Percentiles rank a stretch among this genome's conserved stretches.
Evolutionary conservation across 2,113 vertebrate species (phyloP).

Genomic region (Meleagris gallopavo): DNA sequence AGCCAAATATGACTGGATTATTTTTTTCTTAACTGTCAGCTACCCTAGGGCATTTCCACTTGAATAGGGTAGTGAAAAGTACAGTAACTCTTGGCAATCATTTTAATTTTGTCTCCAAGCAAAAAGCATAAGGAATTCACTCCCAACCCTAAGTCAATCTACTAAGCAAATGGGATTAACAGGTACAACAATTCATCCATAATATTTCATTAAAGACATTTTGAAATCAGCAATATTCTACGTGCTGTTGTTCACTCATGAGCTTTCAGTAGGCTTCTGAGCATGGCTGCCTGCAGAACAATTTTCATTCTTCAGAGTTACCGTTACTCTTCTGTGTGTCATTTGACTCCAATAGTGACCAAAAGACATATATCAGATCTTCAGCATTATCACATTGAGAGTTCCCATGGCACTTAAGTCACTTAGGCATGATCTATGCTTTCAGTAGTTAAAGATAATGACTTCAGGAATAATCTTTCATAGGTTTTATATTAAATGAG

Average conservation of each 20-base stretch:
- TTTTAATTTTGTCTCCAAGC: background rate
- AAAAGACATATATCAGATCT: constrained; percentile 76
- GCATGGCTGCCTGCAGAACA: background rate
- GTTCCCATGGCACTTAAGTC: constrained; percentile 72
- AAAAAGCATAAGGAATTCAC: background rate
- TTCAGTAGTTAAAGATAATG: constrained; percentile 81
- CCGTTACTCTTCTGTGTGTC: constrained; percentile 59
- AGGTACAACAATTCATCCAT: background rate
- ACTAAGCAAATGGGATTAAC: constrained; percentile 6
- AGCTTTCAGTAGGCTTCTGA: background rate
- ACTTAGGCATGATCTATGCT: constrained; percentile 82
- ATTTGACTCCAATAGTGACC: constrained; percentile 64
- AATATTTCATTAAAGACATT: background rate
- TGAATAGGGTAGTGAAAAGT: background rate
- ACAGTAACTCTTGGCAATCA: background rate
- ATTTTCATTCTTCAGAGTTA: constrained; percentile 56
- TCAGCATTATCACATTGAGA: constrained; percentile 68
- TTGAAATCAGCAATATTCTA: background rate
- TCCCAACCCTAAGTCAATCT: background rate
- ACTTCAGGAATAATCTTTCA: constrained; percentile 82
- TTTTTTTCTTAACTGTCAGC: background rate
- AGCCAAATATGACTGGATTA: background rate
- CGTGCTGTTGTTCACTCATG: rapidly evolving
- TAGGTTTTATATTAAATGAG: constrained; percentile 80
- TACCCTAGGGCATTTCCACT: background rate